phyloP scores from a whole-genome alignment of 1,140 invertebrate species.

The Megalonaias nervosa region DNA sequence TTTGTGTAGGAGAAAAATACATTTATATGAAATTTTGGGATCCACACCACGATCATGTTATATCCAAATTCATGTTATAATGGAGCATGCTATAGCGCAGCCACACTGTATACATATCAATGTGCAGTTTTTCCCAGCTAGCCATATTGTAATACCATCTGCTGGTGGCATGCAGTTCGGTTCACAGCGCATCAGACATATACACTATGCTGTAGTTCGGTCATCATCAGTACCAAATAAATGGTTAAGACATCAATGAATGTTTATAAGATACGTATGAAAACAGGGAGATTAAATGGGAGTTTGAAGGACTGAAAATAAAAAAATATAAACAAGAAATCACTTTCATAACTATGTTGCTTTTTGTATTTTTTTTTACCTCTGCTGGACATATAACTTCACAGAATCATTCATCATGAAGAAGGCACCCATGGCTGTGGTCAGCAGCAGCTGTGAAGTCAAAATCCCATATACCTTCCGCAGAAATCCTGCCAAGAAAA shows the following conservation, averaged over 20 bases:
- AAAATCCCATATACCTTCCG: conserved; percentile 89
- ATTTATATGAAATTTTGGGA: no score
- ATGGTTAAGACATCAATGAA: background rate
- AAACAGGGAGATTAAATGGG: background rate
- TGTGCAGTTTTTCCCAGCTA: no score
- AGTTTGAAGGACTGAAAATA: background rate
- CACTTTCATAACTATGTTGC: background rate
- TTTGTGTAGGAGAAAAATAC: no score
- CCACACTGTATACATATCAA: no score
- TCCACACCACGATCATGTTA: no score
- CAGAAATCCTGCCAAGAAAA: conserved; percentile 76
- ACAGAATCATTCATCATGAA: conserved; percentile 78
- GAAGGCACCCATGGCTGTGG: conserved; percentile 78
- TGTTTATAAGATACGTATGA: background rate
- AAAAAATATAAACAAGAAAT: background rate
- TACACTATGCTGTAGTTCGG: no score
- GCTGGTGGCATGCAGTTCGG: no score
- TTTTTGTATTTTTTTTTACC: conserved; percentile 68
- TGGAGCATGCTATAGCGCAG: no score
- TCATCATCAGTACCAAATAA: no score
- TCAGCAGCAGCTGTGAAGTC: conserved; percentile 82
- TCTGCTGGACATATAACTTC: conserved; percentile 79
- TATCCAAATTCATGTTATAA: no score
- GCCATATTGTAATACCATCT: no score
- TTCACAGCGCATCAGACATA: no score